A percentile compares a stretch with the other conserved stretches of the same genome.
phyloP scores from a whole-genome alignment of 2,888 invertebrate genomes.

The Drosophila neotestacea region DNA sequence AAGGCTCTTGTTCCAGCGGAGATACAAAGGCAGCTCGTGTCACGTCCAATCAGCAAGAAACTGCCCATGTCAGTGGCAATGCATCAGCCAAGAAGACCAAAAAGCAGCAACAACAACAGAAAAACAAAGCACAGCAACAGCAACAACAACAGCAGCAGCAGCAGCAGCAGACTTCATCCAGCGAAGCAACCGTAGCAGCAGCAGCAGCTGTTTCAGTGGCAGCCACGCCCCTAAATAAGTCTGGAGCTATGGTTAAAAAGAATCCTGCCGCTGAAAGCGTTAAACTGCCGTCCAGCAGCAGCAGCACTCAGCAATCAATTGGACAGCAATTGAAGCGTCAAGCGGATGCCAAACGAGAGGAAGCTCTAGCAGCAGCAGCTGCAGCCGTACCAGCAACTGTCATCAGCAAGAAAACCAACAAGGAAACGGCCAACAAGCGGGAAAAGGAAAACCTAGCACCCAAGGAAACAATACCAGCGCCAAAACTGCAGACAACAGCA shows the following conservation, averaged over 20 bases:
- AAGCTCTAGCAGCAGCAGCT: constrained; percentile 47
- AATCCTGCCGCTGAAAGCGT: constrained; percentile 32
- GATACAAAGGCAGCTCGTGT: constrained; percentile 90
- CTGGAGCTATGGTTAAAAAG: constrained; percentile 44
- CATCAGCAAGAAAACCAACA: constrained; percentile 49
- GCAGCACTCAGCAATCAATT: constrained; percentile 37
- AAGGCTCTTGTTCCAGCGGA: constrained; percentile 94
- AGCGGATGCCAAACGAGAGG: constrained; percentile 56
- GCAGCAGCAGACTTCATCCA: constrained; percentile 48
- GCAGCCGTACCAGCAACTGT: constrained; percentile 25
- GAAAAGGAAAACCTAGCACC: constrained; percentile 85
- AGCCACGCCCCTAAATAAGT: constrained; percentile 46
- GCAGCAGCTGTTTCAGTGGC: constrained; percentile 12
- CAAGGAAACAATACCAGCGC: constrained; percentile 62
- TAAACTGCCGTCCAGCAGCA: constrained; percentile 41
- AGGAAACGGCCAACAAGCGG: constrained; percentile 77
- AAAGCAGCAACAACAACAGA: constrained; percentile 67
- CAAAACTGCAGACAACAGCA: constrained; percentile 27
- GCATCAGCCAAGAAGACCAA: constrained; percentile 73
- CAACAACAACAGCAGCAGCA: constrained; percentile 28
- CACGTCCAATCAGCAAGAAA: constrained; percentile 68
- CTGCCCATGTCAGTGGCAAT: constrained; percentile 14
- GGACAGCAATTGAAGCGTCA: constrained; percentile 58
- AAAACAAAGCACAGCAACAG: constrained; percentile 19
- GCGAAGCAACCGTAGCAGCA: constrained; percentile 24